Conservation (phyloP, 2,797 vertebrate genomes). For the Girardinus metallicus region DNA sequence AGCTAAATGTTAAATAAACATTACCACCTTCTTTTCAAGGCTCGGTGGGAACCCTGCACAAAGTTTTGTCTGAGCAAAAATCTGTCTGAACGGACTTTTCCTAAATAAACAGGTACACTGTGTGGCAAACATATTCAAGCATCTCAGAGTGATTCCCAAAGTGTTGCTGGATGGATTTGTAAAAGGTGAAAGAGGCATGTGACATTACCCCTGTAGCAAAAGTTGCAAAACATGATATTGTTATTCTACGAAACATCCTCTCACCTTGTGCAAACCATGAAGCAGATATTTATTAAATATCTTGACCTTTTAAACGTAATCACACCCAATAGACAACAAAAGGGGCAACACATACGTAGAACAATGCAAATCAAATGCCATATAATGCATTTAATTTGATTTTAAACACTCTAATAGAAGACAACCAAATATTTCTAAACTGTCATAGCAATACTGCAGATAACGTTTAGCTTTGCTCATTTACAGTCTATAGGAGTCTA, state of each 20-base stretch:
- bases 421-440: not conserved
- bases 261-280: constrained; percentile 67
- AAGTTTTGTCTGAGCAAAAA: not conserved
- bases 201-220: constrained; percentile 30
- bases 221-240: not conserved
- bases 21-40: not conserved
- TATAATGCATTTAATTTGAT: not conserved
- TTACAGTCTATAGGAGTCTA: constrained; percentile 8
- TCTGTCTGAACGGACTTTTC: not conserved
- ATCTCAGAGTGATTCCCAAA: constrained; percentile 66
- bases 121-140: constrained; percentile 75
- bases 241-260: constrained; percentile 32
- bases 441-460: not conserved
- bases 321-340: constrained; percentile 68
- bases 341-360: constrained; percentile 11
- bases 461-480: constrained; percentile 20
- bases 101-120: constrained; percentile 12
- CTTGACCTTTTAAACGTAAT: constrained; percentile 58
- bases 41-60: not conserved
- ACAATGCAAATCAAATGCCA: constrained; percentile 17
- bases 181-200: constrained; percentile 67
- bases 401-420: constrained; percentile 12
- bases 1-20: not conserved
- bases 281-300: constrained; percentile 50
- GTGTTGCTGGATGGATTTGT: constrained; percentile 62